Conservation (phyloP, 2,888 invertebrate species). For the Neoascia interrupta region DNA sequence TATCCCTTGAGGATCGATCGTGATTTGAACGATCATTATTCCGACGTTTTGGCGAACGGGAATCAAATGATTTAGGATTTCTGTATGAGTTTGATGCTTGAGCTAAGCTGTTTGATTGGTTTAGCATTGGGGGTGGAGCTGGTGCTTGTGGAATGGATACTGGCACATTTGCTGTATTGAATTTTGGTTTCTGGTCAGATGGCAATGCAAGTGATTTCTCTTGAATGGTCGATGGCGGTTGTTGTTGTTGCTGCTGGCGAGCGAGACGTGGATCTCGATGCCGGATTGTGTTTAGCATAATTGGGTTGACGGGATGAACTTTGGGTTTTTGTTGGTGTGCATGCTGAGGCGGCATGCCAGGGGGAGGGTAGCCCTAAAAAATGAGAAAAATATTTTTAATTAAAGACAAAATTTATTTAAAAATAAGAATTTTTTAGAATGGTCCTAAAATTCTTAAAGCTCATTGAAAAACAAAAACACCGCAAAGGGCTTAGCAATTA, state of each 20-base stretch:
- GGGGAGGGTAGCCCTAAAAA: slow-evolving; percentile 43
- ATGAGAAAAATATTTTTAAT: background rate
- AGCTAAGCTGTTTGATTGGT: slow-evolving; percentile 19
- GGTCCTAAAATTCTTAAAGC: too few relatives aligned
- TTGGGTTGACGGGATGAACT: slow-evolving; percentile 82
- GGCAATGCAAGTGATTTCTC: slow-evolving; percentile 28
- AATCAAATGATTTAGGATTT: slow-evolving; percentile 46
- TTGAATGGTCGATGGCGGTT: slow-evolving; percentile 62
- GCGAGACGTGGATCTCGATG: slow-evolving; percentile 80
- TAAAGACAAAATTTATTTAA: background rate
- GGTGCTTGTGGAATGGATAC: slow-evolving; percentile 15
- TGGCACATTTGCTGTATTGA: slow-evolving; percentile 17
- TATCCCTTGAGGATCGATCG: slow-evolving; percentile 44
- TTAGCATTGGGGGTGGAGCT: slow-evolving; percentile 5
- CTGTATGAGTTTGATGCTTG: slow-evolving; percentile 47
- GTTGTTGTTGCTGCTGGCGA: slow-evolving; percentile 77
- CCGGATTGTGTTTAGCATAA: slow-evolving; percentile 79
- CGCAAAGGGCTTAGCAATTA: too few relatives aligned
- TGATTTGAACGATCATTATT: slow-evolving; percentile 40
- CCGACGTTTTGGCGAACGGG: slow-evolving; percentile 31
- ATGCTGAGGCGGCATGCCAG: slow-evolving; percentile 51
- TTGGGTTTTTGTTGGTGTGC: slow-evolving; percentile 75
- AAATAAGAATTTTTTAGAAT: background rate
- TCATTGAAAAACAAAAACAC: too few relatives aligned
- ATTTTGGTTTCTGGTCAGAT: slow-evolving; percentile 29